These are phyloP conservation scores for Dryocosmus kuriphilus DNA, from an alignment of 2,888 invertebrate species.

Conservation along the genomic window DNA sequence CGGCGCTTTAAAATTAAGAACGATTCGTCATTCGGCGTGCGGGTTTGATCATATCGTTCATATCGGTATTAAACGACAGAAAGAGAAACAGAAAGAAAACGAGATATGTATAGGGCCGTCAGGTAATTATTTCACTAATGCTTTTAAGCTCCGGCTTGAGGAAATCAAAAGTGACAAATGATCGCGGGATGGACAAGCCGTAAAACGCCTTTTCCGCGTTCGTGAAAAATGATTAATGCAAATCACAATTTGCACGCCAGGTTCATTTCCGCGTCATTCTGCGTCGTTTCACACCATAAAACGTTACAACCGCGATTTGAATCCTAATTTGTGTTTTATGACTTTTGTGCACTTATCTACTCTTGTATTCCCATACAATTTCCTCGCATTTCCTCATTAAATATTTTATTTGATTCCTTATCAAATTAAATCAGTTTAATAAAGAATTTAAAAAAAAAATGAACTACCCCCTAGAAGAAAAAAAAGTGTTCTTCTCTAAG, in stretches of 20 bases:
- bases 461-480: too few relatives aligned
- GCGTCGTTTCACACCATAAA: background rate
- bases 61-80: background rate
- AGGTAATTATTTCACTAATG: constrained; percentile 51
- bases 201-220: constrained; percentile 48
- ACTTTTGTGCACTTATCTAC: background rate
- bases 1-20: background rate
- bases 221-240: constrained; percentile 54
- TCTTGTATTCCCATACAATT: background rate
- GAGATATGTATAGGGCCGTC: background rate
- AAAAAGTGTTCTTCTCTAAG: too few relatives aligned
- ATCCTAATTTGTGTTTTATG: constrained; percentile 1
- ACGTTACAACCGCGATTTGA: background rate
- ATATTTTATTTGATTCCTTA: background rate
- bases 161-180: constrained; percentile 57
- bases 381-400: background rate
- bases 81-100: background rate
- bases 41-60: background rate
- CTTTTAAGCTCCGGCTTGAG: constrained; percentile 50
- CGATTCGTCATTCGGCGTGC: background rate
- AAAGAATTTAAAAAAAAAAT: too few relatives aligned
- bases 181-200: constrained; percentile 42
- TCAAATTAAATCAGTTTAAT: background rate
- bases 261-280: constrained; percentile 4
- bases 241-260: constrained; percentile 33